These are phyloP conservation scores for Temnopleurus reevesii DNA, from an alignment of 53 echinoderm and acorn worm genomes.

Conservation along the genomic window DNA sequence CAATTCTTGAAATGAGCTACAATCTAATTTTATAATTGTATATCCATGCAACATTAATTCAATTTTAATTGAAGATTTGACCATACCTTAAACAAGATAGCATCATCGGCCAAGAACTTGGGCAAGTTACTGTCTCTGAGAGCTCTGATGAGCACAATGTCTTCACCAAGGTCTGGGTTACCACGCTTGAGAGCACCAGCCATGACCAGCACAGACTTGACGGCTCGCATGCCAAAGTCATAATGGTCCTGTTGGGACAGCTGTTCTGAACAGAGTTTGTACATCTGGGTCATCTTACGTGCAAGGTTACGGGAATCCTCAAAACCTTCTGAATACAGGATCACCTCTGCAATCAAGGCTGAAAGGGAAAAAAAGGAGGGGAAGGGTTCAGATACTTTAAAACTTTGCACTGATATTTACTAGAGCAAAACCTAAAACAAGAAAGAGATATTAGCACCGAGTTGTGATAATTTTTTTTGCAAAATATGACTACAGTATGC, in stretches of 20 bases:
- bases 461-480: too few relatives aligned
- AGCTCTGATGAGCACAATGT: slow-evolving; percentile 97
- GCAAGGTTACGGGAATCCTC: slow-evolving; percentile 90
- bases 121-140: slow-evolving; percentile 97
- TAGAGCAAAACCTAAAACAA: too few relatives aligned
- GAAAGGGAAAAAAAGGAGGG: neutral
- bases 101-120: slow-evolving; percentile 96
- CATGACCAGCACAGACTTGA: slow-evolving; percentile 98
- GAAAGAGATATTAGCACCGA: too few relatives aligned
- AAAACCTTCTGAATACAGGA: slow-evolving; percentile 95
- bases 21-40: too few relatives aligned
- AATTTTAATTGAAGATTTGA: too few relatives aligned
- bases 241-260: slow-evolving; percentile 99
- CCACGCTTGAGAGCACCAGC: slow-evolving; percentile 96
- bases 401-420: too few relatives aligned
- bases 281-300: slow-evolving; percentile 99
- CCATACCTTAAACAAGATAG: slow-evolving; percentile 84
- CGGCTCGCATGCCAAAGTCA: slow-evolving; percentile 99
- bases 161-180: slow-evolving; percentile 95
- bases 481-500: too few relatives aligned
- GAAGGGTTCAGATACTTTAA: too few relatives aligned
- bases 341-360: slow-evolving; percentile 98
- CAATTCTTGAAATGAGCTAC: too few relatives aligned
- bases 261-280: slow-evolving; percentile 98
- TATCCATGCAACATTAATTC: neutral